Conservation (phyloP, 2,113 vertebrate species). For the Oryzias celebensis region DNA sequence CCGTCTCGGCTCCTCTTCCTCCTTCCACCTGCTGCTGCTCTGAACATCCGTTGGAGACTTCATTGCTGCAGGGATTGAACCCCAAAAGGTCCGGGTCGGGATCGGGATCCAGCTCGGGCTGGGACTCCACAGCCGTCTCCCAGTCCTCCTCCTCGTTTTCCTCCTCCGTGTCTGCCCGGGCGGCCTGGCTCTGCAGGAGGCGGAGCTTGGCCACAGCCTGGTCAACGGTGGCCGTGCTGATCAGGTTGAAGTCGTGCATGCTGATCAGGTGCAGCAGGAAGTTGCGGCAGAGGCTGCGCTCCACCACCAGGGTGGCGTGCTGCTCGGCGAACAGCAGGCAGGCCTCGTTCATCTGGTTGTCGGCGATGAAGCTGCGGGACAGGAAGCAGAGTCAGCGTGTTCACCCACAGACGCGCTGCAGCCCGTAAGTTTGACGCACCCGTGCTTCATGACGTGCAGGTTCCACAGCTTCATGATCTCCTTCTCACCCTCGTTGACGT, state of each 20-base stretch:
- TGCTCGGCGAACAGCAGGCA: conserved; percentile 92
- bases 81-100: conserved; percentile 1
- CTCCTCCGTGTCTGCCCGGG: background rate
- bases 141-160: conserved; percentile 60
- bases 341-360: conserved; percentile 98
- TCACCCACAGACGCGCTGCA: background rate
- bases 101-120: conserved; percentile 49
- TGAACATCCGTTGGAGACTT: background rate
- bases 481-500: conserved; percentile 98
- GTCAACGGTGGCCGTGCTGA: conserved; percentile 91
- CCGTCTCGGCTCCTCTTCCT: background rate
- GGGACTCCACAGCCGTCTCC: conserved; percentile 67
- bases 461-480: conserved; percentile 99
- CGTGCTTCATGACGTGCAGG: conserved; percentile 93
- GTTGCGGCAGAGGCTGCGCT: conserved; percentile 90
- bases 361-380: conserved; percentile 90
- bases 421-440: conserved; percentile 26
- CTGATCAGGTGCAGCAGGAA: conserved; percentile 97
- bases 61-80: conserved; percentile 10
- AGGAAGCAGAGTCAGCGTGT: background rate
- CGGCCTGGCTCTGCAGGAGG: conserved; percentile 77
- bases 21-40: background rate
- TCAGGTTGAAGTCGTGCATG: conserved; percentile 99
- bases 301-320: conserved; percentile 84
- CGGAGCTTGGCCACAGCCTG: conserved; percentile 87